A percentile compares a stretch with the other conserved stretches of the same genome.
Evolutionary conservation across 2,797 vertebrate species (phyloP).

Genomic region (Hyperoplus lanceolatus): DNA sequence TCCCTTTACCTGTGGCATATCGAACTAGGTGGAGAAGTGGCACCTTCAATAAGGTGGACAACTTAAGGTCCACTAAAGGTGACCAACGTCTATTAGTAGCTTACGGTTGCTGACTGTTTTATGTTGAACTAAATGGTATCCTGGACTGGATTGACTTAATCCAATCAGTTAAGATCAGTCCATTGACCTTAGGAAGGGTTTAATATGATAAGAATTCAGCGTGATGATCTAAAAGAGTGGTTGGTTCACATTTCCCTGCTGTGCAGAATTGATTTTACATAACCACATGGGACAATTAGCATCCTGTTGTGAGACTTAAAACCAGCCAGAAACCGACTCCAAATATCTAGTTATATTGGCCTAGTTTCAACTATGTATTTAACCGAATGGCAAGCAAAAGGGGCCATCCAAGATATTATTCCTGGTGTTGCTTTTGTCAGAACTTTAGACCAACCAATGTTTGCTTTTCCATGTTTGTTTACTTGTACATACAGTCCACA

Average conservation of each 20-base stretch:
- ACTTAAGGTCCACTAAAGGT: conserved; percentile 28
- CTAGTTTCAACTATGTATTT: conserved; percentile 46
- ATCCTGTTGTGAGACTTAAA: conserved; percentile 16
- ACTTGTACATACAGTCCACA: neutral
- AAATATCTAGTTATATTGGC: conserved; percentile 59
- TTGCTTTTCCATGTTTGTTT: neutral
- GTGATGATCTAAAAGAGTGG: conserved; percentile 25
- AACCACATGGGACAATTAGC: conserved; percentile 20
- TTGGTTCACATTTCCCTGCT: conserved; percentile 3
- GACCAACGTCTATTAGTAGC: conserved; percentile 49
- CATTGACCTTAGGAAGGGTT: conserved; percentile 30
- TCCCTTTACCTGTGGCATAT: neutral
- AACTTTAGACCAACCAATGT: neutral
- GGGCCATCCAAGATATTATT: neutral
- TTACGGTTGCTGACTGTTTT: conserved; percentile 49
- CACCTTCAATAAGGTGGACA: conserved; percentile 8
- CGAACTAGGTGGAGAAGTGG: neutral
- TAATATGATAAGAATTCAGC: conserved; percentile 24
- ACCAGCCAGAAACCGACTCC: conserved; percentile 29
- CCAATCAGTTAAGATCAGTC: conserved; percentile 38
- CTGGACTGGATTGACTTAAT: conserved; percentile 37
- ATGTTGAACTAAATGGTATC: conserved; percentile 39
- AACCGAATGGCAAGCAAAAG: neutral
- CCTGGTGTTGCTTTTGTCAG: neutral
- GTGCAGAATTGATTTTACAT: conserved; percentile 10